Evolutionary conservation across 2,888 invertebrate genomes (phyloP).

Genomic region (Julus scandinavius): DNA sequence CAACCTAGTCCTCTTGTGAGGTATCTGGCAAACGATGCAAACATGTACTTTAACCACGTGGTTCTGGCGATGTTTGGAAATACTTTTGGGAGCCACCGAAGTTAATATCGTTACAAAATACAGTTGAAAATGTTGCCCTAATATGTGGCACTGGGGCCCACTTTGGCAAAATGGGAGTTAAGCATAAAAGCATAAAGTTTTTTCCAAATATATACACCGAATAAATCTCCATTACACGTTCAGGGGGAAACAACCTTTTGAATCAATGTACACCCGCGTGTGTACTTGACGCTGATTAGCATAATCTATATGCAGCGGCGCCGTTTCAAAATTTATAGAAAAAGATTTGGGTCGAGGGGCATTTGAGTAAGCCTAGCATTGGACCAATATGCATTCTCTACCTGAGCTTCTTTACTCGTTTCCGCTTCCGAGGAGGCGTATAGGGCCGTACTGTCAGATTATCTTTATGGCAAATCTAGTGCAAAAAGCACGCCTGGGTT

Average conservation of each 20-base stretch:
- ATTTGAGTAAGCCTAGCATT: constrained; percentile 5
- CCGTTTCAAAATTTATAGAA: constrained; percentile 30
- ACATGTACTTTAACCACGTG: neutral
- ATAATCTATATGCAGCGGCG: constrained; percentile 28
- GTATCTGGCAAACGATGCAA: neutral
- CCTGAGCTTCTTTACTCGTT: constrained; percentile 12
- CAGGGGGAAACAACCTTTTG: constrained; percentile 12
- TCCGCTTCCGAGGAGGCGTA: neutral
- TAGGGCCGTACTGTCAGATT: constrained; percentile 19
- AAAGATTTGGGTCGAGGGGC: constrained; percentile 25
- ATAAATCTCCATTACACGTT: constrained; percentile 29
- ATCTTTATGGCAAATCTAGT: constrained; percentile 23
- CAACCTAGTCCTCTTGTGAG: neutral
- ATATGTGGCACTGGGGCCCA: constrained; percentile 16
- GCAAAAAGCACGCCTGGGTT: constrained; percentile 25
- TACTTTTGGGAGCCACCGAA: neutral
- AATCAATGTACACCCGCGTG: constrained; percentile 19
- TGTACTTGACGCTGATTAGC: constrained; percentile 26
- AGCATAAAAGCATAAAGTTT: constrained; percentile 23
- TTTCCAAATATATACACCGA: neutral
- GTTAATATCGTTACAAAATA: constrained; percentile 10
- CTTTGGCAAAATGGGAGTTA: constrained; percentile 21
- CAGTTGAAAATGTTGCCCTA: constrained; percentile 18
- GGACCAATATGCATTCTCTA: neutral
- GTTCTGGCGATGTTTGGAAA: neutral